Percentiles rank a stretch among this genome's conserved stretches.
phyloP scores from a whole-genome alignment of 1,140 invertebrate species.

The Sarcophaga peregrina region DNA sequence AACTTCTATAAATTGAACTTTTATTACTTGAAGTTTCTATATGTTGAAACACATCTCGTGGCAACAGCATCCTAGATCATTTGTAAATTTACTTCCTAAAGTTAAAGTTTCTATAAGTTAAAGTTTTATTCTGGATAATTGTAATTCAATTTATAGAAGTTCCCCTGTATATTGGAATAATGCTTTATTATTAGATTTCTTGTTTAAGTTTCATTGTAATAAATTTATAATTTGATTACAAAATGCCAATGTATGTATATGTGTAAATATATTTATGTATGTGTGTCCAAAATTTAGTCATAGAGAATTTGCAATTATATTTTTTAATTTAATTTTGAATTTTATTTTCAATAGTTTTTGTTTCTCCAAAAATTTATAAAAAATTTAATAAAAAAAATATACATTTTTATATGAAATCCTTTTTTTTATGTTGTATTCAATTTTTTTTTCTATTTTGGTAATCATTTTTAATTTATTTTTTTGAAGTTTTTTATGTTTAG shows the following conservation, averaged over 20 bases:
- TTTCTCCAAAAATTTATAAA: conserved; percentile 10
- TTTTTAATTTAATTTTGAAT: background rate
- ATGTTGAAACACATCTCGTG: too few species aligned
- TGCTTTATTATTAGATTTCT: background rate
- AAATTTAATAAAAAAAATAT: conserved; percentile 24
- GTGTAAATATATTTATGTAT: conserved; percentile 22
- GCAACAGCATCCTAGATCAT: too few species aligned
- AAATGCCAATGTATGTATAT: conserved; percentile 6
- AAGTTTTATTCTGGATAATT: too few species aligned
- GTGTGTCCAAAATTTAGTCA: background rate
- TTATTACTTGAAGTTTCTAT: too few species aligned
- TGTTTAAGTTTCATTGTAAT: background rate
- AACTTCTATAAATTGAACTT: too few species aligned
- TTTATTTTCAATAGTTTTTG: conserved; percentile 27
- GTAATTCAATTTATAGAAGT: too few species aligned
- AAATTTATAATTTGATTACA: background rate
- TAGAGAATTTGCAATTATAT: background rate
- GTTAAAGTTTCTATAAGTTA: too few species aligned
- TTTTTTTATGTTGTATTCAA: conserved; percentile 43
- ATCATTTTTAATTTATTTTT: too few species aligned
- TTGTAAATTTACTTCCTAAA: too few species aligned
- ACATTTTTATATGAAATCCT: conserved; percentile 3
- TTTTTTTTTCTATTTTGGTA: conserved; percentile 32
- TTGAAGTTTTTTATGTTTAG: too few species aligned
- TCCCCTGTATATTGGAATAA: background rate